Evolutionary conservation across 2,888 invertebrate species (phyloP).

Genomic region (Zaprionus lineosus): DNA sequence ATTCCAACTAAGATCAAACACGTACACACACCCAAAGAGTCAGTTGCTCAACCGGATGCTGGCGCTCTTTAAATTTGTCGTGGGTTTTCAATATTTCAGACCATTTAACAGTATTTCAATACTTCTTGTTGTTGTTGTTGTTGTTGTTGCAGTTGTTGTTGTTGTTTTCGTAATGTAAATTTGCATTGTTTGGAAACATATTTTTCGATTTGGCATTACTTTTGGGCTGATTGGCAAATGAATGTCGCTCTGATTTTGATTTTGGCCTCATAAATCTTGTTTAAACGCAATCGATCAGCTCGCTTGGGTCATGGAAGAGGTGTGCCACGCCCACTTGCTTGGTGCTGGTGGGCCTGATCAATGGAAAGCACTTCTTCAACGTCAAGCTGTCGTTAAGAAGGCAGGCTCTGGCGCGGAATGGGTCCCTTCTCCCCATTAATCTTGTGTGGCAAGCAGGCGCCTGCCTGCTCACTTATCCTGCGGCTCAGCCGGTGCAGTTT

Average conservation of each 20-base stretch:
- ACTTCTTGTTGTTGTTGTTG: constrained; percentile 13
- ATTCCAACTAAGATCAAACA: constrained; percentile 4
- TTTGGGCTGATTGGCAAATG: constrained; percentile 54
- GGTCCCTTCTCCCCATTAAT: constrained; percentile 38
- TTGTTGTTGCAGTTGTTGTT: no score
- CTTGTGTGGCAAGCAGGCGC: constrained; percentile 43
- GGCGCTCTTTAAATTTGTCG: constrained; percentile 18
- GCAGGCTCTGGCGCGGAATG: constrained; percentile 1
- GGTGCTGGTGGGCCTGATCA: constrained; percentile 60
- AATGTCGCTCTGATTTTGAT: constrained; percentile 42
- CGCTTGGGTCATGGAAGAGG: constrained; percentile 4
- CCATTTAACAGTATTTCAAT: constrained; percentile 34
- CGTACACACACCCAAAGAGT: constrained; percentile 50
- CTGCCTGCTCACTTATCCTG: constrained; percentile 36
- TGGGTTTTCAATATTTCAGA: constrained; percentile 4
- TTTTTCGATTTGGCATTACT: constrained; percentile 34
- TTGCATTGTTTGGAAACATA: constrained; percentile 28
- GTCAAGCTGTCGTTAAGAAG: constrained; percentile 63
- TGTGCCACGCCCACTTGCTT: constrained; percentile 51
- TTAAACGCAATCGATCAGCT: constrained; percentile 32
- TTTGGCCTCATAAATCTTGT: constrained; percentile 48
- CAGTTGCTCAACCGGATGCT: constrained; percentile 49
- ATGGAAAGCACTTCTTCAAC: constrained; percentile 79
- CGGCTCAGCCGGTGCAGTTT: constrained; percentile 43
- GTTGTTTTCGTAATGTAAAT: not conserved